These are phyloP conservation scores for Hydractinia symbiolongicarpus DNA, from an alignment of 30 jellyfish, hydroid and myxozoan genomes.

Conservation along the genomic window DNA sequence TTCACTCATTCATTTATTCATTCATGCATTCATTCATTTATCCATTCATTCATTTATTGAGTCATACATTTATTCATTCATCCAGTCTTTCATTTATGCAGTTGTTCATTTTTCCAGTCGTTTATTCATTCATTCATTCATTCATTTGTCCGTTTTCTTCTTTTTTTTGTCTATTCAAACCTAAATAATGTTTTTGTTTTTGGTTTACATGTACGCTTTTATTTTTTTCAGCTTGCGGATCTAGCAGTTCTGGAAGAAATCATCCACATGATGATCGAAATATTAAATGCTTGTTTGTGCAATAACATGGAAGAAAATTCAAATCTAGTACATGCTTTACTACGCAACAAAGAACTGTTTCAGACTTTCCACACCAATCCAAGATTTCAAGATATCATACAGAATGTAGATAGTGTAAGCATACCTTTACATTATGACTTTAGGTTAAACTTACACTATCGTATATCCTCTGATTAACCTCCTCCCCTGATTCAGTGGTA, in stretches of 20 bases:
- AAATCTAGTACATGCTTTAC: constrained; percentile 54
- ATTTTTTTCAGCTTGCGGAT: constrained; percentile 57
- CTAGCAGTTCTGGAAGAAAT: constrained; percentile 74
- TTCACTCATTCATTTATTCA: too few relatives aligned
- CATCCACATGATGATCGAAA: constrained; percentile 74
- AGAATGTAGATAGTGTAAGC: constrained; percentile 68
- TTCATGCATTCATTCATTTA: too few relatives aligned
- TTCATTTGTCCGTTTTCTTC: neutral
- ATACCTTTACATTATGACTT: neutral
- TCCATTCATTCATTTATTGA: too few relatives aligned
- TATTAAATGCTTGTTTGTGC: constrained; percentile 58
- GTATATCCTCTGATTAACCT: too few relatives aligned
- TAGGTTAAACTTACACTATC: too few relatives aligned
- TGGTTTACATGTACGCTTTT: too few relatives aligned
- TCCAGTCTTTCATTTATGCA: too few relatives aligned
- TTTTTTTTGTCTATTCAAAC: neutral
- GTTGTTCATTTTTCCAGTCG: too few relatives aligned
- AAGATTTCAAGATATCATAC: constrained; percentile 50
- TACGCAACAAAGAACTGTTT: constrained; percentile 70
- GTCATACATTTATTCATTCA: too few relatives aligned
- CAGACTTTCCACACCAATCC: constrained; percentile 42
- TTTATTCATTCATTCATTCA: too few relatives aligned
- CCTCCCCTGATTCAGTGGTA: too few relatives aligned
- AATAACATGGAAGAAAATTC: constrained; percentile 51
- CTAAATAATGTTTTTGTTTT: too few relatives aligned